phyloP scores from a whole-genome alignment of 1,140 invertebrate genomes.

The Battus philenor region DNA sequence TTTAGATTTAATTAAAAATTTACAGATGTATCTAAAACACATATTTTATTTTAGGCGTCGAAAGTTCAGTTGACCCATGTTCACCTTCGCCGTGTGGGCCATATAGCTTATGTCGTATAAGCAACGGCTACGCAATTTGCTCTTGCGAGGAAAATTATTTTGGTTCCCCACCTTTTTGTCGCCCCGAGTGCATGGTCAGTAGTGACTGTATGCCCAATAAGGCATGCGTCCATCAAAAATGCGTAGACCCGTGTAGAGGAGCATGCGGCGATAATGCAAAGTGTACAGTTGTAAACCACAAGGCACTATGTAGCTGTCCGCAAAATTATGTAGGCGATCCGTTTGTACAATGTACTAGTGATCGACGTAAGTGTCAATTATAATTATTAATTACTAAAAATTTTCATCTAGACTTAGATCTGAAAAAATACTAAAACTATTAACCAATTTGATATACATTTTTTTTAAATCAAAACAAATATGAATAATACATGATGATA shows the following conservation, averaged over 20 bases:
- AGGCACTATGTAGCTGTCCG: slow-evolving; percentile 85
- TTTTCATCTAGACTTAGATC: too few species aligned
- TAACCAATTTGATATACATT: too few species aligned
- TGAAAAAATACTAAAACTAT: slow-evolving; percentile 2
- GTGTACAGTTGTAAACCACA: slow-evolving; percentile 85
- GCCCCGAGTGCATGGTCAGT: slow-evolving; percentile 85
- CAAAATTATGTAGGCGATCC: slow-evolving; percentile 83
- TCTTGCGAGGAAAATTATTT: slow-evolving; percentile 82
- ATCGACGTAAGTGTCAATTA: slow-evolving; percentile 76
- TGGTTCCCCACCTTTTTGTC: slow-evolving; percentile 83
- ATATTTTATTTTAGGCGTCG: slow-evolving; percentile 48
- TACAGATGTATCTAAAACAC: slow-evolving; percentile 10
- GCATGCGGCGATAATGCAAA: slow-evolving; percentile 85
- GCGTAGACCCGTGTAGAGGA: slow-evolving; percentile 84
- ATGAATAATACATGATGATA: slow-evolving; percentile 4
- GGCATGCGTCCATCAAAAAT: slow-evolving; percentile 85
- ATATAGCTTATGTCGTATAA: slow-evolving; percentile 82
- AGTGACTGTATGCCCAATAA: slow-evolving; percentile 83
- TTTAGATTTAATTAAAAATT: slow-evolving; percentile 7
- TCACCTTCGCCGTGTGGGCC: slow-evolving; percentile 82
- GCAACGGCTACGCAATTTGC: slow-evolving; percentile 82
- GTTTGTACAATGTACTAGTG: slow-evolving; percentile 79
- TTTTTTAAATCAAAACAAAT: too few species aligned
- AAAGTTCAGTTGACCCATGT: slow-evolving; percentile 79
- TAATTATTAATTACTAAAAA: slow-evolving; percentile 1